phyloP scores from a whole-genome alignment of 2,113 vertebrate species.

The Microcebus jonahi region DNA sequence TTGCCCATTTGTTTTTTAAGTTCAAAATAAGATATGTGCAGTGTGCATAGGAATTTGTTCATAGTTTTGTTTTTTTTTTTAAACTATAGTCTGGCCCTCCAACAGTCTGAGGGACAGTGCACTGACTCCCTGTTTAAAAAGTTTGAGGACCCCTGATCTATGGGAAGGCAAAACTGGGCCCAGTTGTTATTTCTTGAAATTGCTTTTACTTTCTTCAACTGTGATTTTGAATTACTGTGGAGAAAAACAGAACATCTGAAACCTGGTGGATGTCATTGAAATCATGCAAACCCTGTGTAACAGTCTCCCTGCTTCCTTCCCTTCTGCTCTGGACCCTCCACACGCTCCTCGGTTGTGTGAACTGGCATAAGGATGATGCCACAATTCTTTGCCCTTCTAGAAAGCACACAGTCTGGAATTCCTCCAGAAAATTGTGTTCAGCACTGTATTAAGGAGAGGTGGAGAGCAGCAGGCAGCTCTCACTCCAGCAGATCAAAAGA shows the following conservation, averaged over 20 bases:
- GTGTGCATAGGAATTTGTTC: too few species aligned
- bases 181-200: conserved; percentile 11
- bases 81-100: too few species aligned
- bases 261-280: neutral
- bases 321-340: neutral
- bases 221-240: neutral
- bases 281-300: neutral
- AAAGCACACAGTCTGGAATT: neutral
- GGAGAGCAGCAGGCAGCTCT: neutral
- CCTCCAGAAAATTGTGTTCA: neutral
- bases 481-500: neutral
- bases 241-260: conserved; percentile 6
- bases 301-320: neutral
- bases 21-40: too few species aligned
- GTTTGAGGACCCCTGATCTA: neutral
- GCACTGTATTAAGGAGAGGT: neutral
- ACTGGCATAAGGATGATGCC: neutral
- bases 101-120: too few species aligned
- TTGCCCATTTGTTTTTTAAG: too few species aligned
- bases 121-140: too few species aligned
- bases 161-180: neutral
- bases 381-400: neutral
- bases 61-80: too few species aligned
- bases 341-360: neutral
- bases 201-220: neutral